Conservation (phyloP, 2,888 invertebrate genomes). For the Stictocephala bisonia region DNA sequence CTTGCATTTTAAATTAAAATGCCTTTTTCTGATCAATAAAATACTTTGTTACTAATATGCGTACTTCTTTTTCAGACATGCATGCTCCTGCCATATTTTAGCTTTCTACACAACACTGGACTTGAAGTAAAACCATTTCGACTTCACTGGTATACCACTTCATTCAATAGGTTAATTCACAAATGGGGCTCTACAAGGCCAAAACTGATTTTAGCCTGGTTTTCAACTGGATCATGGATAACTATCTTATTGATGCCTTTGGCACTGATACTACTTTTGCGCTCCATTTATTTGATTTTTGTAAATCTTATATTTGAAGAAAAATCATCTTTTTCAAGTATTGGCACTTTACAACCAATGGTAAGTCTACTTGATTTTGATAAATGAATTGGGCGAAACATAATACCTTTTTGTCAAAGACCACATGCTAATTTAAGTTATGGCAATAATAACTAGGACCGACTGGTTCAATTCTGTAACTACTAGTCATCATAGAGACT, state of each 20-base stretch:
- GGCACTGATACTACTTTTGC: conserved; percentile 66
- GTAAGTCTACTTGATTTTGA: no score
- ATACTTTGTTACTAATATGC: no score
- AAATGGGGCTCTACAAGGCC: conserved; percentile 77
- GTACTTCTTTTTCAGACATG: conserved; percentile 79
- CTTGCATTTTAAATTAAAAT: no score
- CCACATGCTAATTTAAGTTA: no score
- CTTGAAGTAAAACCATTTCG: conserved; percentile 77
- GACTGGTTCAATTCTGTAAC: no score
- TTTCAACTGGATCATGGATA: conserved; percentile 74
- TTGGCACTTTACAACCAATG: conserved; percentile 63
- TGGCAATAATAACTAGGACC: no score
- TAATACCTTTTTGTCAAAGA: no score
- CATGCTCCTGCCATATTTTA: conserved; percentile 83
- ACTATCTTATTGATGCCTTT: conserved; percentile 75
- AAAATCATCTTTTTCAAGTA: conserved; percentile 41
- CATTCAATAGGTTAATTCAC: conserved; percentile 80
- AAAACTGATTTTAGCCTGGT: conserved; percentile 76
- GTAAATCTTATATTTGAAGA: conserved; percentile 52
- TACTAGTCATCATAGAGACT: no score
- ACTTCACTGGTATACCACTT: conserved; percentile 82
- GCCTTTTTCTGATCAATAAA: no score
- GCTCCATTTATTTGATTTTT: conserved; percentile 63
- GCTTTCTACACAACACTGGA: conserved; percentile 81
- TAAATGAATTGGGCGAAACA: no score